Conservation (phyloP, 2,888 invertebrate genomes). For the Myathropa florea region DNA sequence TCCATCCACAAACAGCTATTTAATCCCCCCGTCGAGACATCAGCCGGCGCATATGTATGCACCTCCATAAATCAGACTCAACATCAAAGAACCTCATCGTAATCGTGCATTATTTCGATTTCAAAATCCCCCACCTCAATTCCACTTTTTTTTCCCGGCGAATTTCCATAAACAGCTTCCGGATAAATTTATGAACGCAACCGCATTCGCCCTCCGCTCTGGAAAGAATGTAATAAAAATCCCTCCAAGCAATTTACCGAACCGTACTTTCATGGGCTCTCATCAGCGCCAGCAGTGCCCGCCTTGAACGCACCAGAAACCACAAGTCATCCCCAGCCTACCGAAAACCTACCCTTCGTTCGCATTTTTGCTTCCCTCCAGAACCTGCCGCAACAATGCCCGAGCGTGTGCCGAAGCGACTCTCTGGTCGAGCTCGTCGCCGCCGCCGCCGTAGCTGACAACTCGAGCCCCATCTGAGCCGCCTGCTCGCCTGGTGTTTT, state of each 20-base stretch:
- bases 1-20: not conserved
- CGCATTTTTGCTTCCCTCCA: not conserved
- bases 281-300: constrained; percentile 30
- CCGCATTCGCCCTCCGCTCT: not conserved
- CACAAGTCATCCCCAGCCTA: not conserved
- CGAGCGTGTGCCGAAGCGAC: not conserved
- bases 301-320: not conserved
- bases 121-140: not conserved
- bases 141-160: not conserved
- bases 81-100: not conserved
- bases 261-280: constrained; percentile 41
- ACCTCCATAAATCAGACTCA: not conserved
- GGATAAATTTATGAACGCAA: not conserved
- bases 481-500: constrained; percentile 77
- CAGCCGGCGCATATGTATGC: not conserved
- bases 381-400: constrained; percentile 10
- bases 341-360: constrained; percentile 30
- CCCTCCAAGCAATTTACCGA: constrained; percentile 58
- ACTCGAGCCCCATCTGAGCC: constrained; percentile 68
- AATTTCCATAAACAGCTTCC: not conserved
- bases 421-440: not conserved
- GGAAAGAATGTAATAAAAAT: constrained; percentile 49
- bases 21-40: not conserved
- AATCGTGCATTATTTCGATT: not conserved
- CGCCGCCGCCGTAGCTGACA: constrained; percentile 72